Conservation (phyloP, 2,113 vertebrate genomes). For the Burhinus oedicnemus region DNA sequence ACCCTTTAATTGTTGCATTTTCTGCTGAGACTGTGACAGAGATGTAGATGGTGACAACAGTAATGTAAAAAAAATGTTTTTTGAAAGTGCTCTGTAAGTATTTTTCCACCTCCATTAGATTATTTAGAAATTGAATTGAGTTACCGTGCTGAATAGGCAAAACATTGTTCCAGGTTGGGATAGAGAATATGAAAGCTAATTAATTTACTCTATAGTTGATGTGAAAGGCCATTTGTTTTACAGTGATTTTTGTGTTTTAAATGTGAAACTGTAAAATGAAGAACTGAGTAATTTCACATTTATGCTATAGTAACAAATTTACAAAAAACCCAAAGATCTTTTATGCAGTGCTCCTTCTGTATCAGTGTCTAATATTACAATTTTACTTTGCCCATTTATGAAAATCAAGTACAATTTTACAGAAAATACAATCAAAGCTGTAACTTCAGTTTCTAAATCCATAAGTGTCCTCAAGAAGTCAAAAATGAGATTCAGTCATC, state of each 20-base stretch:
- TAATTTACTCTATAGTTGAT: not conserved
- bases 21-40: not conserved
- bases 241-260: not conserved
- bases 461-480: not conserved
- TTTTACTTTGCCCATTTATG: not conserved
- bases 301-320: not conserved
- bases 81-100: not conserved
- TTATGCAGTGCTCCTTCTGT: not conserved
- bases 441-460: conserved; percentile 3
- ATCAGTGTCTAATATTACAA: not conserved
- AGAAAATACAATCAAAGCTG: not conserved
- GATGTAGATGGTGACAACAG: not conserved
- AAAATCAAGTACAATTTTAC: conserved; percentile 17
- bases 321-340: not conserved
- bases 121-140: conserved; percentile 19
- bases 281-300: not conserved
- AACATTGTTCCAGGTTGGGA: not conserved
- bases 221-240: not conserved
- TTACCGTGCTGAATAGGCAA: not conserved
- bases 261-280: not conserved
- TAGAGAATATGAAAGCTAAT: not conserved
- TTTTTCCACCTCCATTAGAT: not conserved
- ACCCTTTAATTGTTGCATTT: not conserved
- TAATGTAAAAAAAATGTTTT: not conserved
- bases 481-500: not conserved